These are phyloP conservation scores for Pseudorhombus dupliciocellatus DNA, from an alignment of 2,113 vertebrate genomes.

Conservation along the genomic window DNA sequence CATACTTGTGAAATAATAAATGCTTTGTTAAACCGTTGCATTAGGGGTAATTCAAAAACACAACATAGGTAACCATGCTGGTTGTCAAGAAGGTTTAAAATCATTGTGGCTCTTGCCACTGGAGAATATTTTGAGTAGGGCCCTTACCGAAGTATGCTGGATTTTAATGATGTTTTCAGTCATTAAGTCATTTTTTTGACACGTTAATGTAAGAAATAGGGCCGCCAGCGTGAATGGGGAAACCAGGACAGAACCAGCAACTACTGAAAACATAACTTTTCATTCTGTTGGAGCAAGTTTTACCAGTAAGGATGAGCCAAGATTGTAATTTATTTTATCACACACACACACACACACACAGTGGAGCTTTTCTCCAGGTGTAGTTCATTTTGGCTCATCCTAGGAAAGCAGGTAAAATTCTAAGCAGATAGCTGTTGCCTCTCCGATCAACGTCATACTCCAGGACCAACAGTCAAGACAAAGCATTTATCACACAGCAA, in stretches of 20 bases:
- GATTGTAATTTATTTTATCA: too few relatives aligned
- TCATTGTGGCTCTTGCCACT: background rate
- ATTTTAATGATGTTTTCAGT: background rate
- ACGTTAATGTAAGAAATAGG: background rate
- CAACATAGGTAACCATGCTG: too few relatives aligned
- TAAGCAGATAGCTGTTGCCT: background rate
- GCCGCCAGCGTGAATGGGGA: too few relatives aligned
- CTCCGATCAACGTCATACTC: background rate
- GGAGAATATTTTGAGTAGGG: background rate
- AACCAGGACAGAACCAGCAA: too few relatives aligned
- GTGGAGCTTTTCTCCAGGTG: too few relatives aligned
- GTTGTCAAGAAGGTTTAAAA: background rate
- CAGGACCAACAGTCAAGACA: background rate
- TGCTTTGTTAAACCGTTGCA: slow-evolving; percentile 22
- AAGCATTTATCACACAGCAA: slow-evolving; percentile 37
- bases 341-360: too few relatives aligned
- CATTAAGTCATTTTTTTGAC: background rate
- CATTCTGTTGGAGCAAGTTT: background rate
- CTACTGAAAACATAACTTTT: background rate
- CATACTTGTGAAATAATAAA: slow-evolving; percentile 27
- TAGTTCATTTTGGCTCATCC: too few relatives aligned
- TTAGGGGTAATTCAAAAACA: background rate
- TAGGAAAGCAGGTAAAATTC: background rate
- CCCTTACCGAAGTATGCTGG: too few relatives aligned
- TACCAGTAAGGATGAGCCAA: too few relatives aligned